Conservation (phyloP, 2,113 vertebrate species). For the Hippocampus guttulatus region DNA sequence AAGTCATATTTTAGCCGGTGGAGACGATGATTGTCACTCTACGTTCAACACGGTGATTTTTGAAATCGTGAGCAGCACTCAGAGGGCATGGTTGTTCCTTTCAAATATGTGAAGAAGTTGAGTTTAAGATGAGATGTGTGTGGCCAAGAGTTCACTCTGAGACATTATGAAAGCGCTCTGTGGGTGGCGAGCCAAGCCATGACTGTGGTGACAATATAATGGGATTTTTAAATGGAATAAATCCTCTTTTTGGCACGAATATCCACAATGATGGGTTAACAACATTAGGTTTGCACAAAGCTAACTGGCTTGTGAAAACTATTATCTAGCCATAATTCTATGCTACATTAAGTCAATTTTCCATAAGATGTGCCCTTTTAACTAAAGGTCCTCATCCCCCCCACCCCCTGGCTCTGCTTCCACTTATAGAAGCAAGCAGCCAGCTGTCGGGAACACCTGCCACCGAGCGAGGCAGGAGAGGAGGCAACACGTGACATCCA, state of each 20-base stretch:
- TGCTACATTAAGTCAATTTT: not conserved
- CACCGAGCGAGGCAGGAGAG: too few relatives aligned
- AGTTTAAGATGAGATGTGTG: constrained; percentile 16
- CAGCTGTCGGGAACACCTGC: too few relatives aligned
- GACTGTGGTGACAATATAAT: too few relatives aligned
- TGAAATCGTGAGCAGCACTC: too few relatives aligned
- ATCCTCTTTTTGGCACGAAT: not conserved
- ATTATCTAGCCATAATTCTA: not conserved
- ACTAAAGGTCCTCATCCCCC: not conserved
- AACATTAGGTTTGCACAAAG: not conserved
- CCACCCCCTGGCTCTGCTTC: too few relatives aligned
- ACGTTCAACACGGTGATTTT: too few relatives aligned
- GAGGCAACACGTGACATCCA: too few relatives aligned
- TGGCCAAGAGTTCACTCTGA: constrained; percentile 12
- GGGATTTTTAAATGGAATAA: not conserved
- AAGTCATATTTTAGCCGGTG: too few relatives aligned
- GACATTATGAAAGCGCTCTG: constrained; percentile 35
- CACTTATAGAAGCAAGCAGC: too few relatives aligned
- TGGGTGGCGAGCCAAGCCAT: constrained; percentile 23
- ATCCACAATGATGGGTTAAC: not conserved
- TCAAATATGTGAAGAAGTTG: constrained; percentile 15
- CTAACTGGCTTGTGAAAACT: not conserved
- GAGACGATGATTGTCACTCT: too few relatives aligned
- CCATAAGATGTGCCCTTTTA: not conserved
- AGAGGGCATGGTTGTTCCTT: too few relatives aligned